Evolutionary conservation across 1,140 invertebrate genomes (phyloP), one percentile per base, ranked within the genome.

Genomic region (Drosophila mojavensis): DNA sequence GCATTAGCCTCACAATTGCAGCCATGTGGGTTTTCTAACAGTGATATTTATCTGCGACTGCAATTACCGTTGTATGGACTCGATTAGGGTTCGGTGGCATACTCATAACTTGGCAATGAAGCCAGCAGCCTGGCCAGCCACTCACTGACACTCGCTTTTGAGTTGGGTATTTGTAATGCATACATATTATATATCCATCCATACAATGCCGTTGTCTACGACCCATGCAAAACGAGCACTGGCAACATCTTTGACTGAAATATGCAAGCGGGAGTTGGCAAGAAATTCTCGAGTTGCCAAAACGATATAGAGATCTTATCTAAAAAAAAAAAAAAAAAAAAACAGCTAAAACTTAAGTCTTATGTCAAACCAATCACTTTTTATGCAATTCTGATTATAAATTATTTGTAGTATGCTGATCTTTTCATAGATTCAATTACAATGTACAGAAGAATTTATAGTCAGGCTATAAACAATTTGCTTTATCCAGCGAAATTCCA

Each of bases 41-140:
- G 77, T 88, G 80, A 84, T 88, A 88, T 89, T 88, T 89, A 89
- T 88, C 80, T 75, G 70, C 77, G 41, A 84, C 80, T 80, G 79
- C 80, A 89, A 89, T 88, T 88, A 84, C 80, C 83, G 84, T 88
- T 86, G 83, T 77, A 86, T 86, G 82, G 68, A 75, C 82, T 86
- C 82, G 82, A 88, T 86, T 86, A 88, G 82, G 82, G 83, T 83
- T 78, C 65, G 83, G 51, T 81, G 83, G 72, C 76, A 76, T 75
- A 78, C 82, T 82, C 79, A 85, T 85, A 88, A 86, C 80, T 84
- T 58, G 79, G 26, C 55, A 68, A 70, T 68, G 68, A 79, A 9
- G n/a, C 43, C 5, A 47, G 43, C 9, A 6, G 17, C 4, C 5
- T 47, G 43, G 5, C n/a, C 6, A 47, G 43, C 74, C 70, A 73